A percentile compares a stretch with the other conserved stretches of the same genome.
These are phyloP conservation scores for Gallinago stenura DNA, from an alignment of 2,797 vertebrate genomes.

Conservation along the genomic window DNA sequence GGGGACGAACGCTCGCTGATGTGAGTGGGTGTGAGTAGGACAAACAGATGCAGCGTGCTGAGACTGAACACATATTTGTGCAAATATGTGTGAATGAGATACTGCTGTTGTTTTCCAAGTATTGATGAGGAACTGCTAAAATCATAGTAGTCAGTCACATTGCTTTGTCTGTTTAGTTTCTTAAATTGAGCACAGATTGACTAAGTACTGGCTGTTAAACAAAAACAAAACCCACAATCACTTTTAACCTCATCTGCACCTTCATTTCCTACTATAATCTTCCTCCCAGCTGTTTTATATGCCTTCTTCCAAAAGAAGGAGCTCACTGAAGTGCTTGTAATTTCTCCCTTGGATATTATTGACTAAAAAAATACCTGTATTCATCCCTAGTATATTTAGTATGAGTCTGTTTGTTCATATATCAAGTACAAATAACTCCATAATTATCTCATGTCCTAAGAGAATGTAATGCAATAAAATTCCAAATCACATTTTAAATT, in stretches of 20 bases:
- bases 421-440: neutral
- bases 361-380: neutral
- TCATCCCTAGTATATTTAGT: neutral
- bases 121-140: neutral
- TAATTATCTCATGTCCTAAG: neutral
- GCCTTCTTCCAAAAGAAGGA: neutral
- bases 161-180: neutral
- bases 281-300: neutral
- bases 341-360: slow-evolving; percentile 2
- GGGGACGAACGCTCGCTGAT: neutral
- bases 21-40: neutral
- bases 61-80: neutral
- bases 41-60: neutral
- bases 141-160: neutral
- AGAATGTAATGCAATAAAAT: neutral
- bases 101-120: neutral
- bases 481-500: neutral
- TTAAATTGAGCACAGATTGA: neutral
- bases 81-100: neutral
- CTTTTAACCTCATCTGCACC: neutral
- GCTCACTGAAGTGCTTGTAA: neutral
- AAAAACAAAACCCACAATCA: neutral
- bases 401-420: neutral
- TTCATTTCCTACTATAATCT: neutral
- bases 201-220: neutral